These are phyloP conservation scores for Tragelaphus imberbis DNA, from an alignment of 2,113 vertebrate genomes.

Conservation along the genomic window DNA sequence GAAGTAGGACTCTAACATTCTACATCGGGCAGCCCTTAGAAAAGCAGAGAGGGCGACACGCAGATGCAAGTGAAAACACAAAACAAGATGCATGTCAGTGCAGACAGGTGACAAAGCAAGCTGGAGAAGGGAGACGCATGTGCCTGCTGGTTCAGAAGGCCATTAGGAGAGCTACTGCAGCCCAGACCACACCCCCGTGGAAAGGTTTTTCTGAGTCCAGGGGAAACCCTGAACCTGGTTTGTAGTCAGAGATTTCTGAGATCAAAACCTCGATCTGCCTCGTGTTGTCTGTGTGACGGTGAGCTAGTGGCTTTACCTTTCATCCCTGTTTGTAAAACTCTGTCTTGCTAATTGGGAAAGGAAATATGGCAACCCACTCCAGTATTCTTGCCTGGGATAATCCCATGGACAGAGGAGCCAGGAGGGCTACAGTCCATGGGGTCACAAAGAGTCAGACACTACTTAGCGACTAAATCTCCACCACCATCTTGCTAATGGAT, in stretches of 20 bases:
- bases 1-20: background rate
- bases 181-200: background rate
- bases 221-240: background rate
- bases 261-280: background rate
- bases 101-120: background rate
- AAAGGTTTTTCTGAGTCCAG: background rate
- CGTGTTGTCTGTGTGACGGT: background rate
- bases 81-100: no score
- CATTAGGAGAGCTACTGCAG: fast-evolving
- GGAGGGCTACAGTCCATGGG: background rate
- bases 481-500: background rate
- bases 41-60: background rate
- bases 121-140: fast-evolving
- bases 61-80: background rate
- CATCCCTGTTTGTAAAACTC: background rate
- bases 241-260: background rate
- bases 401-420: background rate
- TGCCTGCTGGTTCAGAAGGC: background rate
- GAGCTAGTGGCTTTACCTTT: background rate
- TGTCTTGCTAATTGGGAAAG: background rate
- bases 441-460: background rate
- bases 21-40: background rate
- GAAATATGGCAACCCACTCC: background rate
- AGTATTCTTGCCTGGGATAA: background rate
- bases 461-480: background rate